Percentiles rank a stretch among this genome's conserved stretches.
phyloP scores from a whole-genome alignment of 2,113 vertebrate species.

The Ptychochromis oligacanthus region DNA sequence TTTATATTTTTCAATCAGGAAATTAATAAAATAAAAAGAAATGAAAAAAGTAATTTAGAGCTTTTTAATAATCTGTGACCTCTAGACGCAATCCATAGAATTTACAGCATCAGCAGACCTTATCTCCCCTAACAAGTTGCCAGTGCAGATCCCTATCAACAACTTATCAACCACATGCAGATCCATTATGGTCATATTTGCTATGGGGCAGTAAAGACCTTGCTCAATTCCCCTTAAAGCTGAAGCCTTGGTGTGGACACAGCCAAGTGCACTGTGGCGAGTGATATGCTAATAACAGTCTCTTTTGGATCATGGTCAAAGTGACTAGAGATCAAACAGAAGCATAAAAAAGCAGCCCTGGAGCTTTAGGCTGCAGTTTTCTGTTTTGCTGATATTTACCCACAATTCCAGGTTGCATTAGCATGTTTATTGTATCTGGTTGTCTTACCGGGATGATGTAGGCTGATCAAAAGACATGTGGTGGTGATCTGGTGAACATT shows the following conservation, averaged over 20 bases:
- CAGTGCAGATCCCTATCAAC: conserved; percentile 47
- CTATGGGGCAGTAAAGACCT: conserved; percentile 43
- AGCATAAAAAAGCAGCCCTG: conserved; percentile 3
- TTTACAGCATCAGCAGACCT: conserved; percentile 30
- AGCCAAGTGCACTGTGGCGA: conserved; percentile 39
- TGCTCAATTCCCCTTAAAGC: conserved; percentile 36
- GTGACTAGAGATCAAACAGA: conserved; percentile 54
- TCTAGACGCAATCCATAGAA: conserved; percentile 9
- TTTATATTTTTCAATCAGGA: background rate
- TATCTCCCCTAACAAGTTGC: conserved; percentile 50
- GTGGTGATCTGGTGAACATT: background rate
- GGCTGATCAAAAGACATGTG: background rate
- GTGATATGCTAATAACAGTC: conserved; percentile 62
- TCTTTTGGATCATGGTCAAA: conserved; percentile 48
- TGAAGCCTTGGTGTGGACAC: conserved; percentile 26
- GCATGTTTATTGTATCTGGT: background rate
- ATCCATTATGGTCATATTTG: conserved; percentile 18
- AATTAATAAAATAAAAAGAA: background rate
- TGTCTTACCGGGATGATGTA: background rate
- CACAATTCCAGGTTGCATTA: background rate
- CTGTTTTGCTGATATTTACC: conserved; percentile 7
- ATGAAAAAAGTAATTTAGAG: background rate
- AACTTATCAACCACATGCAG: conserved; percentile 63
- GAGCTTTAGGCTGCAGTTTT: background rate
- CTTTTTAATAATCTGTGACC: conserved; percentile 1